phyloP scores from a whole-genome alignment of 2,888 invertebrate genomes.

The Rhopalosiphum nymphaeae region DNA sequence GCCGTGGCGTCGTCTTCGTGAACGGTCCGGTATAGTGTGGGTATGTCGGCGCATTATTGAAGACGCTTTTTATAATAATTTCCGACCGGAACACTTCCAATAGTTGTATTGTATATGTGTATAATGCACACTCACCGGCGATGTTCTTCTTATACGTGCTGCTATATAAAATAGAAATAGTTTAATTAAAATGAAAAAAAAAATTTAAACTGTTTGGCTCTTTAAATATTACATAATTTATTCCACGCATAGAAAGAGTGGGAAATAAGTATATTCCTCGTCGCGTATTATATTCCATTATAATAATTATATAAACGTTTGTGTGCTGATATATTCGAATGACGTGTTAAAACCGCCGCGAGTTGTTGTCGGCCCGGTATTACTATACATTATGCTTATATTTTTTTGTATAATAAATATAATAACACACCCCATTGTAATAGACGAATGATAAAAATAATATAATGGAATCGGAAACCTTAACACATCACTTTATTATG shows the following conservation, averaged over 20 bases:
- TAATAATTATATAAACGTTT: slow-evolving; percentile 62
- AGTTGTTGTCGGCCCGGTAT: neutral
- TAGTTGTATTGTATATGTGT: neutral
- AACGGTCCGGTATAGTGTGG: neutral
- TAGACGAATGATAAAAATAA: slow-evolving; percentile 10
- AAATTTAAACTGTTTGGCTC: slow-evolving; percentile 40
- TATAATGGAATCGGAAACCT: neutral
- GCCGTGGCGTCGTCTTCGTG: slow-evolving; percentile 21
- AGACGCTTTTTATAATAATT: slow-evolving; percentile 54
- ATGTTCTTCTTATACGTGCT: neutral
- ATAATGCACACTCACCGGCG: neutral
- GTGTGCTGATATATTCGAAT: slow-evolving; percentile 62
- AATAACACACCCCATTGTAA: slow-evolving; percentile 4
- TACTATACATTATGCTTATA: neutral
- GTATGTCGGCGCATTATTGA: neutral
- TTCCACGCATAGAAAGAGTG: neutral
- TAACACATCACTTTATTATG: neutral
- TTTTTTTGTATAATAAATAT: slow-evolving; percentile 7
- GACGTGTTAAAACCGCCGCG: slow-evolving; percentile 44
- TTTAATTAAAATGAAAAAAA: slow-evolving; percentile 35
- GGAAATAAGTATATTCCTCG: neutral
- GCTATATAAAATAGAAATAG: neutral
- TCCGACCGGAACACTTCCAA: slow-evolving; percentile 61
- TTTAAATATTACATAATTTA: neutral
- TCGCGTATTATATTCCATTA: slow-evolving; percentile 7